Base-by-base conservation (phyloP, 1,140 invertebrate species). In the Trichonephila clavata region DNA sequence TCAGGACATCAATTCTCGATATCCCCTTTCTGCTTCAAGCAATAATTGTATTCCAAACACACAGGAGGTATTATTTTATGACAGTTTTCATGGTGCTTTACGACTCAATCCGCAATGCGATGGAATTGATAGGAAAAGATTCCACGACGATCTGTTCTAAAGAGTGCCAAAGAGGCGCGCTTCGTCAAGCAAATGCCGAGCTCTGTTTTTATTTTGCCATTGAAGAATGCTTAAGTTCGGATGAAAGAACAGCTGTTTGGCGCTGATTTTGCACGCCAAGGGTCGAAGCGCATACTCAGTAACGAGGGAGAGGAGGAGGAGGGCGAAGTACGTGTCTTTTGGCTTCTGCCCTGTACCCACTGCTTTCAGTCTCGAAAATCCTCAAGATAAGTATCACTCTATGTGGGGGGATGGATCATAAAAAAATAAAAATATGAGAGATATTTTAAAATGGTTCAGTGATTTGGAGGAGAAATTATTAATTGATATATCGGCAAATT, bases 211-310 rank as follows among this genome's bases (percentile, higher is more conserved):
- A 77, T 77, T 77, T 77, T 77, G 14, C 6, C 71, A 77, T 77
- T 77, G 71, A 77, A 77, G 71, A 32, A 32, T 27, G 32, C 32
- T 32, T 39, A 77, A 77, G 71, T 77, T 27, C n/a, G 65, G 32
- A 18, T 16, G 32, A 16, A 32, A 27, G 27, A 77, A 77, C 71
- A 77, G 71, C 71, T 77, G 71, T 77, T 77, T 77, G 71, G 71
- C 71, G 71, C 71, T 77, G 71, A 77, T 77, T 77, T 77, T 27
- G 27, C 71, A 7, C 71, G 71, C 71, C 71, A 68, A 68, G 65
- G 50, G 50, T 50, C 50, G 50, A 63, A 63, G 71, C 71, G 71
- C 71, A 77, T 39, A 77, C 71, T 77, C 71, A 77, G 71, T 77
- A 18, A 16, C 50, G 10, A 50, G 50, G 50, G 50, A 20, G 21